Base-by-base conservation (phyloP, 1,140 invertebrate species). In the Oncopodura yosiiana region DNA sequence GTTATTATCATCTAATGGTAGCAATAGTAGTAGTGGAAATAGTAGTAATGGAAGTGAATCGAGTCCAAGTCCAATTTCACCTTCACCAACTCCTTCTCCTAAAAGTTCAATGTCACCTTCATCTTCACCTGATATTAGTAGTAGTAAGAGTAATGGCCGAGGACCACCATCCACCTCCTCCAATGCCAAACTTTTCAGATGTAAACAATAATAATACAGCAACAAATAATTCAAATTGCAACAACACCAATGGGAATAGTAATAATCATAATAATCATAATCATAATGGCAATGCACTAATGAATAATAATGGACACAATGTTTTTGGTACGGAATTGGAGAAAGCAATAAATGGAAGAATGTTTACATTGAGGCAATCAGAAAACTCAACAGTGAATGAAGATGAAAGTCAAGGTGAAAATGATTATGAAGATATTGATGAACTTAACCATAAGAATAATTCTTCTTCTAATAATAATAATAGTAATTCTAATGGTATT, bases 341-440 rank as follows among this genome's bases (percentile, higher is more conserved):
- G 9, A 16, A 16, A 6, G 8, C 19, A 9, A 21, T 8, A 8
- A 14, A 41, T 16, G 39, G 9, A 9, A 19, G 14, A 41, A 16
- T 41, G 19, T 6, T 6, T n/a, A 41, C 5, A 21, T 41, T 6
- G 14, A 16, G 39, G 16, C 19, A 41, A 21, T 21, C 6, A n/a
- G 34, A 46, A 6, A 6, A 11, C 26, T 43, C 16, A 9, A 5
- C 26, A 44, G 14, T 16, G 5, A 34, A 46, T 41, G 26, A 49
- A 18, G 44, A 38, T 26, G 42, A 42, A 34, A 23, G 16, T 11
- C 12, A 30, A 18, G 6, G 18, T 29, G 63, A 66, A 51, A 58
- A 63, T 50, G 64, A 64, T n/a, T 65, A 65, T 42, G 64, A 65
- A 51, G 64, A 64, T 48, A 64, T 64, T 49, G 61, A 65, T 5